phyloP scores from a whole-genome alignment of 92 coral and sea anemone genomes.

The Zoanthus sansibaricus region DNA sequence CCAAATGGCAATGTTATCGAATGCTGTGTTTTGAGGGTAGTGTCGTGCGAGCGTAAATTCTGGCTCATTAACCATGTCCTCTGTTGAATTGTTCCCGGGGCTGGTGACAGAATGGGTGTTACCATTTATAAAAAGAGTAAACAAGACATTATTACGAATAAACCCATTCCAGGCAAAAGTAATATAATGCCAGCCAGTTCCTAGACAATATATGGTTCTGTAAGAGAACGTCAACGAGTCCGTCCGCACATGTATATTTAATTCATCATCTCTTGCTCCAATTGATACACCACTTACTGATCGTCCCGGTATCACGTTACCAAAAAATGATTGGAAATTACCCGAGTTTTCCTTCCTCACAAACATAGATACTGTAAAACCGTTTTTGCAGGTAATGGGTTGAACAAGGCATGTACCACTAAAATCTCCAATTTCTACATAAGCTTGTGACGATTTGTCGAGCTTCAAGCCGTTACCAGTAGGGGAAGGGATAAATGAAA shows the following conservation, averaged over 20 bases:
- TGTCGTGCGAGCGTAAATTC: neutral
- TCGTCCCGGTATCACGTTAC: neutral
- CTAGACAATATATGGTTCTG: neutral
- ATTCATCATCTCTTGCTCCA: neutral
- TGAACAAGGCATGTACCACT: slow-evolving; percentile 19
- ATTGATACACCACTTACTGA: slow-evolving; percentile 10
- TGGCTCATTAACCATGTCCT: neutral
- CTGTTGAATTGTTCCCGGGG: neutral
- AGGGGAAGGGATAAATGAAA: slow-evolving; percentile 24
- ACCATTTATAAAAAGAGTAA: neutral
- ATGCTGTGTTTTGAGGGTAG: slow-evolving; percentile 3
- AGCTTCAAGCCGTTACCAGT: slow-evolving; percentile 28
- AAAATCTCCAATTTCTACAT: slow-evolving; percentile 8
- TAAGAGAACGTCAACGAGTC: neutral
- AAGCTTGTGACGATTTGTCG: neutral
- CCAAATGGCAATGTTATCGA: slow-evolving; percentile 41
- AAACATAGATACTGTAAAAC: slow-evolving; percentile 35
- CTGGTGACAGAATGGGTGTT: too few species aligned
- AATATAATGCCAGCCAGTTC: slow-evolving; percentile 6
- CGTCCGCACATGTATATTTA: neutral
- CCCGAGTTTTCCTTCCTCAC: neutral
- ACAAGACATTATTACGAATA: too few species aligned
- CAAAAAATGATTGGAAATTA: neutral
- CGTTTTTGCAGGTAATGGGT: neutral
- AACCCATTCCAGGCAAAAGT: neutral